Evolutionary conservation across 2,797 vertebrate species (phyloP).

Genomic region (Simalia tracyae): DNA sequence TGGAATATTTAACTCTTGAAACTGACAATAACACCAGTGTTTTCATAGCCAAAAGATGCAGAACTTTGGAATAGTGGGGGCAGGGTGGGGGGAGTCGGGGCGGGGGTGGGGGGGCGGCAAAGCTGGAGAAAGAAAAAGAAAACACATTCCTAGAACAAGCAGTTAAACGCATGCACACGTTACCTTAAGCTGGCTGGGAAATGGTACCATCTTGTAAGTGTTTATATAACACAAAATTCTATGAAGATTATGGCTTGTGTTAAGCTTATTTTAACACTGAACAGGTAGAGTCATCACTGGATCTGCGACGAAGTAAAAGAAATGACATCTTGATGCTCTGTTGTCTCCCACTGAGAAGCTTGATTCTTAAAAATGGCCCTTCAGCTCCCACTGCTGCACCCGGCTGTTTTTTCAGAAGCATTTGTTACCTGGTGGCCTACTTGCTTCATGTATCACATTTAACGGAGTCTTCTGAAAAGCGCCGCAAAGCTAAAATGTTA

Average conservation of each 20-base stretch:
- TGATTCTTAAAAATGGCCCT: slow-evolving; percentile 53
- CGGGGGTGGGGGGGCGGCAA: neutral
- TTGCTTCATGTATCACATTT: slow-evolving; percentile 40
- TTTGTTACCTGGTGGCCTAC: slow-evolving; percentile 45
- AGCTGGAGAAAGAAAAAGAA: slow-evolving; percentile 19
- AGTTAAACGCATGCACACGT: slow-evolving; percentile 25
- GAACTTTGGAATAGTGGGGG: slow-evolving; percentile 68
- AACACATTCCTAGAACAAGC: slow-evolving; percentile 20
- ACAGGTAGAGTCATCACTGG: slow-evolving; percentile 4
- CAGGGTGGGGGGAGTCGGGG: rapidly evolving
- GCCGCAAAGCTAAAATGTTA: slow-evolving; percentile 53
- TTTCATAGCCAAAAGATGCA: slow-evolving; percentile 77
- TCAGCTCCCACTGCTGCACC: slow-evolving; percentile 8
- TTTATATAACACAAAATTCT: slow-evolving; percentile 37
- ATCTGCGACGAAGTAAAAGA: neutral
- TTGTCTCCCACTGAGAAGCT: slow-evolving; percentile 35
- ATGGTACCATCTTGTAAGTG: slow-evolving; percentile 33
- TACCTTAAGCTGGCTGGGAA: slow-evolving; percentile 32
- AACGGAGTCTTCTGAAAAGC: slow-evolving; percentile 56
- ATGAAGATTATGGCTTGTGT: neutral
- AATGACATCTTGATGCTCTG: slow-evolving; percentile 46
- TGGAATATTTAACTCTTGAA: slow-evolving; percentile 96
- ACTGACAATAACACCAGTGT: slow-evolving; percentile 84
- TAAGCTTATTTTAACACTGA: slow-evolving; percentile 19
- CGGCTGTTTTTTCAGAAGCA: slow-evolving; percentile 40